phyloP scores from a whole-genome alignment of 2,888 invertebrate genomes.

The Hydrotaea diabolus region DNA sequence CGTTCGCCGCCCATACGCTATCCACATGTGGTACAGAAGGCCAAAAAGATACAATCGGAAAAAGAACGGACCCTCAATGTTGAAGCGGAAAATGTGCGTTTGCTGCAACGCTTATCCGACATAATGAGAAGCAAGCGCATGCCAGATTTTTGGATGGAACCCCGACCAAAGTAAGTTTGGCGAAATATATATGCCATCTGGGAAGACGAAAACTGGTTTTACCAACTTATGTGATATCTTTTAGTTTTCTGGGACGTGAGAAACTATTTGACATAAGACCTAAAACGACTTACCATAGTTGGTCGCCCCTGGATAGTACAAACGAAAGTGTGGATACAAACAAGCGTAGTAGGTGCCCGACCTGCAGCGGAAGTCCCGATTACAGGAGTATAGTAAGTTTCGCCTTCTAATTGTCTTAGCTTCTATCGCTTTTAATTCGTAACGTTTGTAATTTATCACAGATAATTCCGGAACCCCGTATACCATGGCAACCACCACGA shows the following conservation, averaged over 20 bases:
- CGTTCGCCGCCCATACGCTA: constrained; percentile 84
- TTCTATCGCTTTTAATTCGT: too few relatives aligned
- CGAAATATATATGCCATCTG: background rate
- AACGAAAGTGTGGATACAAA: constrained; percentile 24
- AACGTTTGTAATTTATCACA: constrained; percentile 48
- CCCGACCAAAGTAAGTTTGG: constrained; percentile 82
- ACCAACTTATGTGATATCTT: too few relatives aligned
- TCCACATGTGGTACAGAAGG: constrained; percentile 85
- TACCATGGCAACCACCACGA: constrained; percentile 78
- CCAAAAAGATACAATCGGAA: constrained; percentile 87
- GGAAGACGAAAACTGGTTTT: background rate
- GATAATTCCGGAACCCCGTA: constrained; percentile 78
- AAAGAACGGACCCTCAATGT: constrained; percentile 85
- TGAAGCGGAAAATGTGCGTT: constrained; percentile 85
- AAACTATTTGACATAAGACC: constrained; percentile 77
- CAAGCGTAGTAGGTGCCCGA: constrained; percentile 73
- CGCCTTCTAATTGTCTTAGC: too few relatives aligned
- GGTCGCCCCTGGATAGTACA: constrained; percentile 39
- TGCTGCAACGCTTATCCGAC: constrained; percentile 85
- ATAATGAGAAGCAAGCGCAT: constrained; percentile 86
- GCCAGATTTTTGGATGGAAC: constrained; percentile 85
- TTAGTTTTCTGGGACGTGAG: constrained; percentile 78
- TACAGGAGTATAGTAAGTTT: constrained; percentile 72
- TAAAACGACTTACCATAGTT: constrained; percentile 69
- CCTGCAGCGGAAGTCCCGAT: constrained; percentile 77